Conservation (phyloP, 2,113 vertebrate genomes). For the Hemichromis elongatus region DNA sequence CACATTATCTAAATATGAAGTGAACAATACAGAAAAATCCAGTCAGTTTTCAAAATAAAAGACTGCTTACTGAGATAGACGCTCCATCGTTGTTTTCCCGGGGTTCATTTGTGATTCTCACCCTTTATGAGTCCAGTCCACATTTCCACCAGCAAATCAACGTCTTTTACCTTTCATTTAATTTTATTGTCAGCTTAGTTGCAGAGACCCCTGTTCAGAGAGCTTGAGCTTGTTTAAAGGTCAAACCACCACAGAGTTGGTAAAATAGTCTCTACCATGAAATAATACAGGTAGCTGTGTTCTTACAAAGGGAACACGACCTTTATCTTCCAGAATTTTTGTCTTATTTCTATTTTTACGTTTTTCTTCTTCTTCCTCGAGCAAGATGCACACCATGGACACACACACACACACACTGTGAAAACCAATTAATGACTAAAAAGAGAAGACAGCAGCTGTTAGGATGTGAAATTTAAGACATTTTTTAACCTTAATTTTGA, state of each 20-base stretch:
- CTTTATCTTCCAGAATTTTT: background rate
- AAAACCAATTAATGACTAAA: background rate
- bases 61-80: background rate
- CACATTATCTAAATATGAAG: background rate
- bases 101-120: background rate
- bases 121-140: background rate
- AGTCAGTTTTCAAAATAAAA: background rate
- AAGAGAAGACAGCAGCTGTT: background rate
- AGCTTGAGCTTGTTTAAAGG: background rate
- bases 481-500: background rate
- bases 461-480: background rate
- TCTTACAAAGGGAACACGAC: background rate
- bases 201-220: background rate
- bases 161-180: background rate
- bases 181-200: background rate
- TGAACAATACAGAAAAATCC: background rate
- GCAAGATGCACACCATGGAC: background rate
- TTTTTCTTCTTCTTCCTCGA: background rate
- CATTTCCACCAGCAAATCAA: background rate
- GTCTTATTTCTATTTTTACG: background rate
- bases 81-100: background rate
- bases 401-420: background rate
- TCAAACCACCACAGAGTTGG: background rate
- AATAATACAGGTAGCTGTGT: background rate
- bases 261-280: background rate